Evolutionary conservation across 1,140 invertebrate species (phyloP), one percentile per base, ranked within the genome.

Genomic region (Papilio polyxenes): DNA sequence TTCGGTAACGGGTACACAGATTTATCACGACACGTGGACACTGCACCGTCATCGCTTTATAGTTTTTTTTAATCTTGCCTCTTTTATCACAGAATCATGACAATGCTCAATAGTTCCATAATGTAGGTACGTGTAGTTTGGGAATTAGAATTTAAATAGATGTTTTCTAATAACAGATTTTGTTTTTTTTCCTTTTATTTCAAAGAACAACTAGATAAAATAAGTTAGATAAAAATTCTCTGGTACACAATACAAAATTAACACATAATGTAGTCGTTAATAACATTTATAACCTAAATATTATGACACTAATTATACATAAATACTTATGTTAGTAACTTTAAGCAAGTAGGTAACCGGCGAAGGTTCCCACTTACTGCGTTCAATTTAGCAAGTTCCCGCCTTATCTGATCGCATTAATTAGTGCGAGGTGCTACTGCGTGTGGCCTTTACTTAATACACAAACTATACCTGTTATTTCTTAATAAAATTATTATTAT

Each of bases 361-460:
- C 59, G 65, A 72, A 37, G 31, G 23, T 72, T 72, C 23, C 62
- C 82, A 80, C 82, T 59, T 51, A 82, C 82, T 83, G 86, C 79
- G 80, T 81, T 81, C 72, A 72, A 82, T 91, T 90, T 88, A 86
- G 86, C 86, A 91, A 92, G 86, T 85, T 87, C 87, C 84, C 86
- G 85, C 84, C 85, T 87, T 87, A 92, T 92, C 90, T 87, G 88
- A 91, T 91, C 82, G 84, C 76, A 80, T 85, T 89, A 92, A 92
- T 91, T 90, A 89, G 85, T 87, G 87, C 85, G 83, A 82, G 87
- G 82, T 88, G 82, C 81, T 56, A n/a, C 23, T 53, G n/a, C 75
- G 62, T 69, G 78, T 13, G 78, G 78, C 56, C 59, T 69, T 62
- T 53, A 31, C 59, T 23, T n/a, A 31, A 53, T 78, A 62, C 8